Conservation (phyloP, 1,140 invertebrate species). For the Euura lappo region DNA sequence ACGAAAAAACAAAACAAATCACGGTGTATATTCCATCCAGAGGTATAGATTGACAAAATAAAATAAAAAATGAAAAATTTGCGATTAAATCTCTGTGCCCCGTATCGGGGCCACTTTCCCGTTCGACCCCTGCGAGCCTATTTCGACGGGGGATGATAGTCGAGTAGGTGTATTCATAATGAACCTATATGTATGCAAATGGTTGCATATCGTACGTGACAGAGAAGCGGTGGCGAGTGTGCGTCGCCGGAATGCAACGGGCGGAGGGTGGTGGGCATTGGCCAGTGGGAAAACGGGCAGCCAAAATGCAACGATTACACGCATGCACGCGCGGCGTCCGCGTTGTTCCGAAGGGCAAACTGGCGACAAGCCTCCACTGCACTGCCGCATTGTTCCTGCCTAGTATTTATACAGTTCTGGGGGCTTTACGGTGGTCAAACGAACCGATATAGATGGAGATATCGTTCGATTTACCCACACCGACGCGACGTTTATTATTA, state of each 20-base stretch:
- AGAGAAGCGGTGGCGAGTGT: slow-evolving; percentile 10
- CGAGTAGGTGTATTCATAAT: slow-evolving; percentile 60
- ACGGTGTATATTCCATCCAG: too few species aligned
- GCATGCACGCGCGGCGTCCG: slow-evolving; percentile 29
- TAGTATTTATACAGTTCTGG: slow-evolving; percentile 7
- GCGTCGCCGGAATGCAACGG: slow-evolving; percentile 10
- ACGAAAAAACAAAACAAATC: too few species aligned
- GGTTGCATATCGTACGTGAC: slow-evolving; percentile 54
- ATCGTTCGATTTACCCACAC: background rate
- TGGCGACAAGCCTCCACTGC: slow-evolving; percentile 24
- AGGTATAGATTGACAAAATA: too few species aligned
- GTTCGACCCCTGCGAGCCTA: slow-evolving; percentile 23
- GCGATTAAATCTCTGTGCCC: too few species aligned
- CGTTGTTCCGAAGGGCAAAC: slow-evolving; percentile 27
- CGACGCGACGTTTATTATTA: background rate
- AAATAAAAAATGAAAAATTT: too few species aligned
- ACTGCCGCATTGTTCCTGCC: background rate
- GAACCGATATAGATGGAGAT: background rate
- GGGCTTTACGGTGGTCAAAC: slow-evolving; percentile 1
- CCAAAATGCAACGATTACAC: slow-evolving; percentile 41
- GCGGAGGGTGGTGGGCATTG: slow-evolving; percentile 17
- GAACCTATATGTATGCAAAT: slow-evolving; percentile 63
- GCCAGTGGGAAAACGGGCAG: slow-evolving; percentile 17
- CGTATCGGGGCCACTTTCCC: background rate
- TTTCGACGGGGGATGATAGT: slow-evolving; percentile 49